phyloP scores from a whole-genome alignment of 2,797 vertebrate genomes.

The Antrozous pallidus region DNA sequence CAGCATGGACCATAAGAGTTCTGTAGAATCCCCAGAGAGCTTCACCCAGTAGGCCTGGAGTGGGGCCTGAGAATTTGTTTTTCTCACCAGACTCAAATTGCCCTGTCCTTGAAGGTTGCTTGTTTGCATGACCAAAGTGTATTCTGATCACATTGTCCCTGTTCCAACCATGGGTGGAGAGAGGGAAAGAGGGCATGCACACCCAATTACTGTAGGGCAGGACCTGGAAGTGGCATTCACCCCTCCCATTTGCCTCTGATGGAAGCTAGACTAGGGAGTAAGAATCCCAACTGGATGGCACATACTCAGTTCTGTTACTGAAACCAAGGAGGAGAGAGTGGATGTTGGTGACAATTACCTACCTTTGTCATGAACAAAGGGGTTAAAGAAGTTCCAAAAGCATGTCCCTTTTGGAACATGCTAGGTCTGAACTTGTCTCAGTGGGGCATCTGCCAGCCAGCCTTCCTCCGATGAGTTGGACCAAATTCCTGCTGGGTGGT shows the following conservation, averaged over 20 bases:
- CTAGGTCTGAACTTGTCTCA: accelerated
- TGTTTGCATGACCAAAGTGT: accelerated
- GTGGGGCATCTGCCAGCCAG: background rate
- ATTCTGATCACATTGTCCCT: background rate
- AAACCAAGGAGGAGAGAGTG: background rate
- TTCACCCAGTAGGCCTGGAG: background rate
- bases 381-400: background rate
- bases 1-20: background rate
- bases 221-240: background rate
- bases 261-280: background rate
- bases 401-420: accelerated
- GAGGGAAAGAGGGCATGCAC: background rate
- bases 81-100: background rate
- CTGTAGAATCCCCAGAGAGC: background rate
- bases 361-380: background rate
- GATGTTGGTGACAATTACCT: background rate
- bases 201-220: accelerated
- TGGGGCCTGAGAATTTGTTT: background rate
- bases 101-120: background rate
- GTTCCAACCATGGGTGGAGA: background rate
- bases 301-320: background rate
- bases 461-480: background rate
- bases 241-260: accelerated
- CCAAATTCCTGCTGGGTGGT: background rate
- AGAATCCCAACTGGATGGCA: background rate